These are phyloP conservation scores for Picus viridis DNA, from an alignment of 2,797 vertebrate genomes.

Conservation along the genomic window DNA sequence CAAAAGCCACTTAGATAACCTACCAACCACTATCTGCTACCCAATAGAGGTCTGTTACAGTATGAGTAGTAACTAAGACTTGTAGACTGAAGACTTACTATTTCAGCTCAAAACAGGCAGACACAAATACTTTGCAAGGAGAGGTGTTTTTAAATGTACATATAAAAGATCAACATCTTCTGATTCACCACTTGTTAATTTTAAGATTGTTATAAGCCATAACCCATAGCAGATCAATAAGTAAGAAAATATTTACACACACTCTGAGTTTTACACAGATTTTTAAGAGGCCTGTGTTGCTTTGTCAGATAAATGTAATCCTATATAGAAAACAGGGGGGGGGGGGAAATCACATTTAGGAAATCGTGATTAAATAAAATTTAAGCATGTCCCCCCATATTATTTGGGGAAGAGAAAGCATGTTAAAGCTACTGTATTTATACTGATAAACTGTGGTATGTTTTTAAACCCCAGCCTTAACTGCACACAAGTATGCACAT, in stretches of 20 bases:
- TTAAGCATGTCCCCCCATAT: neutral
- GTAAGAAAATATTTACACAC: neutral
- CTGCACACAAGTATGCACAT: neutral
- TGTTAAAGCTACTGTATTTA: neutral
- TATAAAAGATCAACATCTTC: neutral
- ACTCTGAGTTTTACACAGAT: neutral
- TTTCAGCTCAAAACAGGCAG: neutral
- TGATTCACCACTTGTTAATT: neutral
- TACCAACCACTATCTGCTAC: neutral
- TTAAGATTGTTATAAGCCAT: neutral
- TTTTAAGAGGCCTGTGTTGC: neutral
- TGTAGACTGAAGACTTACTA: neutral
- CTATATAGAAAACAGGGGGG: neutral
- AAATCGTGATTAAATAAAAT: neutral
- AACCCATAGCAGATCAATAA: neutral
- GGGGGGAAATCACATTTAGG: neutral
- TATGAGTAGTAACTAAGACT: neutral
- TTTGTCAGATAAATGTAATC: neutral
- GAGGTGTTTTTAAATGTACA: neutral
- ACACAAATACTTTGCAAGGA: neutral
- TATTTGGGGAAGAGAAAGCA: neutral
- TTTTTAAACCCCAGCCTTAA: neutral
- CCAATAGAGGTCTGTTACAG: neutral
- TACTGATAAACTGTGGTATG: neutral
- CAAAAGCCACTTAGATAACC: conserved; percentile 10